phyloP scores from a whole-genome alignment of 2,797 vertebrate genomes.

The Enteromius anoplus region DNA sequence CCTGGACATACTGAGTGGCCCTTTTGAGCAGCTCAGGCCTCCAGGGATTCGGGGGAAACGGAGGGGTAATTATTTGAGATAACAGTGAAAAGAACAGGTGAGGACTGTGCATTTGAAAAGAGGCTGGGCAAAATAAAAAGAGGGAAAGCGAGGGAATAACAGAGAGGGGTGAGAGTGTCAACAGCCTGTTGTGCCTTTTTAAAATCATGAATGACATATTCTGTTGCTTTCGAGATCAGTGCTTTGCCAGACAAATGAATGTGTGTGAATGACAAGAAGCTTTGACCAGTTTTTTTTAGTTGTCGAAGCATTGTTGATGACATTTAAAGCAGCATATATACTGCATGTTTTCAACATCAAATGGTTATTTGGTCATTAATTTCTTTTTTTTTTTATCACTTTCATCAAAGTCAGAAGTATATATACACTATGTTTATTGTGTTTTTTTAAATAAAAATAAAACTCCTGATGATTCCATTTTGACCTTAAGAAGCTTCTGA shows the following conservation, averaged over 20 bases:
- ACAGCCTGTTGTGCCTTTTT: constrained; percentile 84
- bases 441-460: no score
- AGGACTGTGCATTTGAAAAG: constrained; percentile 76
- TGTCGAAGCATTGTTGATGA: neutral
- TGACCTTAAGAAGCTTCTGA: no score
- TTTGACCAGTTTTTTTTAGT: neutral
- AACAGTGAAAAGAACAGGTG: constrained; percentile 79
- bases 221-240: constrained; percentile 72
- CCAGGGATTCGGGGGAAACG: constrained; percentile 80
- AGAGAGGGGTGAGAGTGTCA: constrained; percentile 70
- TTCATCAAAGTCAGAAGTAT: no score
- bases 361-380: no score
- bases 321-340: neutral
- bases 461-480: no score
- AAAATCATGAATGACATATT: constrained; percentile 82
- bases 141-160: constrained; percentile 22
- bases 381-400: no score
- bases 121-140: constrained; percentile 69
- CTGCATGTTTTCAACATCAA: no score
- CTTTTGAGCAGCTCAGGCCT: constrained; percentile 83
- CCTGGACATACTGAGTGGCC: constrained; percentile 78
- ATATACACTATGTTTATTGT: no score
- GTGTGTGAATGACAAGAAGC: constrained; percentile 39
- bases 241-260: constrained; percentile 66
- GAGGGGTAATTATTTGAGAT: constrained; percentile 91